Percentiles rank a stretch among this genome's conserved stretches.
Evolutionary conservation across 2,113 vertebrate species (phyloP).

Genomic region (Mustelus asterias): DNA sequence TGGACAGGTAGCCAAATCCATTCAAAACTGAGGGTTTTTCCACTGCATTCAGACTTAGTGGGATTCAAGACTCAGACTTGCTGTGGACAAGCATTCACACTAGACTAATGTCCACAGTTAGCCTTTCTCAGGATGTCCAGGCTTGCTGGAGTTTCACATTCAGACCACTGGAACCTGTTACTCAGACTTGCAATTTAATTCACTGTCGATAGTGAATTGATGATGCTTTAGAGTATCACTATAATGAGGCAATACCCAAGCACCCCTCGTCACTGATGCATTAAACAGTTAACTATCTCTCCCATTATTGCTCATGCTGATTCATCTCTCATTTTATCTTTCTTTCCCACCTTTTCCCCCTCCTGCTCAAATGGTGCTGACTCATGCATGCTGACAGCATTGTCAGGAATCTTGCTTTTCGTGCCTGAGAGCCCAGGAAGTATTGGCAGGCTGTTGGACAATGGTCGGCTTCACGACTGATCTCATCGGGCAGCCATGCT

Average conservation of each 20-base stretch:
- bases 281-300: not conserved
- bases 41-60: no score
- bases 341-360: not conserved
- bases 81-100: no score
- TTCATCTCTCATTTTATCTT: not conserved
- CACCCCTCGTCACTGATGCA: not conserved
- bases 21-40: no score
- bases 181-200: not conserved
- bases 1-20: not conserved
- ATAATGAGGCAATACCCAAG: not conserved
- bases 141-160: no score
- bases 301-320: not conserved
- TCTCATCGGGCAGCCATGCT: not conserved
- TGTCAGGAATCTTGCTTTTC: not conserved
- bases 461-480: not conserved
- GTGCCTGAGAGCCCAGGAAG: not conserved
- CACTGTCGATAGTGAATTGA: not conserved
- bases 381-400: not conserved
- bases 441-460: not conserved
- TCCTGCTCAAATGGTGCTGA: not conserved
- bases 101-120: no score
- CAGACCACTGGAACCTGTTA: not conserved
- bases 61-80: not conserved
- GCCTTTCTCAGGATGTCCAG: no score
- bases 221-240: not conserved